Percentiles rank a stretch among this genome's conserved stretches.
phyloP scores from a whole-genome alignment of 2,797 vertebrate genomes.

The Lophius americanus region DNA sequence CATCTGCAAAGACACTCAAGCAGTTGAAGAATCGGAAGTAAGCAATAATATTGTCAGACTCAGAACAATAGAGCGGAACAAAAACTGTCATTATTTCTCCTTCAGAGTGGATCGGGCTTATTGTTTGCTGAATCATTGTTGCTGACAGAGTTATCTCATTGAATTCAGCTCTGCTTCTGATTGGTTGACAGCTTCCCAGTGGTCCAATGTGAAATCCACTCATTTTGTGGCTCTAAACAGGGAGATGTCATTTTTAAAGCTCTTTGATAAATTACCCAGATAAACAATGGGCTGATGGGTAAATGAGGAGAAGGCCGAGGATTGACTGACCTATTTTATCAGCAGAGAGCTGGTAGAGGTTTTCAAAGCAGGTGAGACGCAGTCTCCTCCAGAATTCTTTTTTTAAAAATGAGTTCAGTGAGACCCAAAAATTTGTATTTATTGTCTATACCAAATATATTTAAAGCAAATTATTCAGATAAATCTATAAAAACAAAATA shows the following conservation, averaged over 20 bases:
- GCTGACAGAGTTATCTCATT: slow-evolving; percentile 36
- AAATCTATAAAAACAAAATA: no score
- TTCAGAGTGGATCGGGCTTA: not conserved
- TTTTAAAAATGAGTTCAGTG: no score
- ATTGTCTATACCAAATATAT: no score
- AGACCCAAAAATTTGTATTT: no score
- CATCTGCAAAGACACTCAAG: not conserved
- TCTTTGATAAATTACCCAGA: slow-evolving; percentile 22
- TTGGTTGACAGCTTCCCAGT: slow-evolving; percentile 28
- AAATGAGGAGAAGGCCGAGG: slow-evolving; percentile 11
- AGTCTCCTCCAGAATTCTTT: no score
- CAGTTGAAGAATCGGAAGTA: not conserved
- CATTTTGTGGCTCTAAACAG: slow-evolving; percentile 9
- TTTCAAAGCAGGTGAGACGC: no score
- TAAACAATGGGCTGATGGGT: slow-evolving; percentile 34
- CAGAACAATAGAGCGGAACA: slow-evolving; percentile 26
- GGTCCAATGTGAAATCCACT: slow-evolving; percentile 31
- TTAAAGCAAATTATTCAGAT: no score
- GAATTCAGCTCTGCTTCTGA: slow-evolving; percentile 19
- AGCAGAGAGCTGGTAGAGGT: no score
- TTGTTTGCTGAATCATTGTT: slow-evolving; percentile 44
- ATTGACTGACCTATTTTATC: slow-evolving; percentile 29
- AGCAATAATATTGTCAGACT: slow-evolving; percentile 14
- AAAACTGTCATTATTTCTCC: slow-evolving; percentile 11
- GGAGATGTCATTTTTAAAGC: slow-evolving; percentile 3